These are phyloP conservation scores for Aphidius gifuensis DNA, from an alignment of 1,140 invertebrate genomes.

Conservation along the genomic window DNA sequence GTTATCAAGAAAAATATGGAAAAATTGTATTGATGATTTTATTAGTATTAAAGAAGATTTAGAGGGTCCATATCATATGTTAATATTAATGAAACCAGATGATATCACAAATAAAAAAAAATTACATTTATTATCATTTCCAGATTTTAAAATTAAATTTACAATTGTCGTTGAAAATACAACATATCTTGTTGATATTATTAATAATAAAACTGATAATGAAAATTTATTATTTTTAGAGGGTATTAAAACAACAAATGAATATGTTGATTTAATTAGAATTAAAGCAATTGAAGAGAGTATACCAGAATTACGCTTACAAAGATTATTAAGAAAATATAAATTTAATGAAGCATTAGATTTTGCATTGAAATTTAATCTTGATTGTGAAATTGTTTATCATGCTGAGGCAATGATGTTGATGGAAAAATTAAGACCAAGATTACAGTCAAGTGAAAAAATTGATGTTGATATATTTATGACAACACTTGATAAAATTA, in stretches of 20 bases:
- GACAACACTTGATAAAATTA: conserved; percentile 37
- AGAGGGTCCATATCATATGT: conserved; percentile 31
- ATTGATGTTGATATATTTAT: conserved; percentile 32
- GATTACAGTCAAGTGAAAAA: conserved; percentile 26
- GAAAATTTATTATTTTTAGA: conserved; percentile 47
- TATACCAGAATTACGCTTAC: conserved; percentile 42
- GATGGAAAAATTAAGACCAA: conserved; percentile 40
- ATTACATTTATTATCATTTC: conserved; percentile 40
- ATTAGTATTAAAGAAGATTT: conserved; percentile 32
- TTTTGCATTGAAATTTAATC: conserved; percentile 46
- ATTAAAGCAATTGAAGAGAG: conserved; percentile 47
- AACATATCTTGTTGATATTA: conserved; percentile 39
- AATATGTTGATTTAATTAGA: conserved; percentile 36
- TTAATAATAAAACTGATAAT: conserved; percentile 22
- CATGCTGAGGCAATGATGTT: conserved; percentile 41
- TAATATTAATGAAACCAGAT: conserved; percentile 32
- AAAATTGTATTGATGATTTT: conserved; percentile 36
- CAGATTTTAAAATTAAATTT: conserved; percentile 45
- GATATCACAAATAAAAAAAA: conserved; percentile 6
- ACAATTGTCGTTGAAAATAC: conserved; percentile 38
- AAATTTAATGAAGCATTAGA: conserved; percentile 49
- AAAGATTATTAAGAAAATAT: conserved; percentile 41
- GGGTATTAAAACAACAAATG: conserved; percentile 25
- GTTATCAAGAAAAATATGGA: conserved; percentile 33
- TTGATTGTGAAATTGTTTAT: conserved; percentile 45